These are phyloP conservation scores for Luidia sarsii DNA, from an alignment of 53 echinoderm and acorn worm species.

Conservation along the genomic window DNA sequence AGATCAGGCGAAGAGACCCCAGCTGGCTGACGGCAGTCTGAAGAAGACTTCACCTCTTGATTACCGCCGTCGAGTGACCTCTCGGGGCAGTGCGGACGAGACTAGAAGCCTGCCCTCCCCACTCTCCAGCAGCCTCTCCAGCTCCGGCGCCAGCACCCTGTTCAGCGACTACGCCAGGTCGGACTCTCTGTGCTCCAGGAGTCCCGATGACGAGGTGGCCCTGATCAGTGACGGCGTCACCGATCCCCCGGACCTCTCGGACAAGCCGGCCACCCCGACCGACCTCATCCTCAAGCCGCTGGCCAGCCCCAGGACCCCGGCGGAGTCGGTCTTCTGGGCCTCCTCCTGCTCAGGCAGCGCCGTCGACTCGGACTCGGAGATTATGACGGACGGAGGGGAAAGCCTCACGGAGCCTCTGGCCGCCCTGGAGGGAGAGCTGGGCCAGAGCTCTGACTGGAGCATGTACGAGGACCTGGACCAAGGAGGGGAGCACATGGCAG, in stretches of 20 bases:
- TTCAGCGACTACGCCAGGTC: neutral
- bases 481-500: conserved; percentile 19
- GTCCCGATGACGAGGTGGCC: conserved; percentile 43
- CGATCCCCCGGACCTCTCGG: conserved; percentile 45
- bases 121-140: conserved; percentile 15
- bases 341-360: conserved; percentile 12
- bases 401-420: conserved; percentile 45
- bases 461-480: conserved; percentile 6
- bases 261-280: conserved; percentile 39
- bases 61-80: neutral
- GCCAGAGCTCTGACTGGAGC: conserved; percentile 21
- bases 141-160: neutral
- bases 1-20: neutral
- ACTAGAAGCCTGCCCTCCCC: conserved; percentile 5
- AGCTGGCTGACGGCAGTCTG: neutral
- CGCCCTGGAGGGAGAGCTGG: conserved; percentile 36
- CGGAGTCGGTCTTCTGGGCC: conserved; percentile 37
- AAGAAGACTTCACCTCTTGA: neutral
- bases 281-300: conserved; percentile 30
- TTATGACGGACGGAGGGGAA: conserved; percentile 22
- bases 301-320: conserved; percentile 26
- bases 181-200: conserved; percentile 34
- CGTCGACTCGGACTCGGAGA: conserved; percentile 1
- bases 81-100: neutral
- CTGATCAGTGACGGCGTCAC: conserved; percentile 31